phyloP scores from a whole-genome alignment of 2,888 invertebrate species.

The Liodrosophila aerea region DNA sequence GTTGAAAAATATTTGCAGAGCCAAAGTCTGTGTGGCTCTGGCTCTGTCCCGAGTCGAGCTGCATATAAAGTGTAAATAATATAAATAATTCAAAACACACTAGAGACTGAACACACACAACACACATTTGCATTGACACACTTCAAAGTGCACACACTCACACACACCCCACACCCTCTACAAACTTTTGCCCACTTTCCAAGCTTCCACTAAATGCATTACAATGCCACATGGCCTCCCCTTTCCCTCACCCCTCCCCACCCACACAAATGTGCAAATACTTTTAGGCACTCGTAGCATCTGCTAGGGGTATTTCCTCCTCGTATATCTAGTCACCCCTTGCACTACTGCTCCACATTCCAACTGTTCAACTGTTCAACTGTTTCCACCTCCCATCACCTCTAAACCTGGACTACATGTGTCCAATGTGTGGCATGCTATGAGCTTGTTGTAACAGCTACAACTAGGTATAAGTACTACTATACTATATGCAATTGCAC shows the following conservation, averaged over 20 bases:
- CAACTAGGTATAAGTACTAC: too few relatives aligned
- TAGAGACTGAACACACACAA: slow-evolving; percentile 44
- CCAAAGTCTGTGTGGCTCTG: slow-evolving; percentile 35
- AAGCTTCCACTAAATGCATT: slow-evolving; percentile 67
- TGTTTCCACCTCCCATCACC: too few relatives aligned
- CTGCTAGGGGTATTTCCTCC: slow-evolving; percentile 6
- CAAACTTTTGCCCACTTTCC: slow-evolving; percentile 15
- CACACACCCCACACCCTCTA: background rate
- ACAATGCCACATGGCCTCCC: slow-evolving; percentile 54
- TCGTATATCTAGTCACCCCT: slow-evolving; percentile 25
- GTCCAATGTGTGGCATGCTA: slow-evolving; percentile 55
- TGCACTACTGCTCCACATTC: slow-evolving; percentile 62
- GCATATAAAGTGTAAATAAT: slow-evolving; percentile 74
- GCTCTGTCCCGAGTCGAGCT: slow-evolving; percentile 26
- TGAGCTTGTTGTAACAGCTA: slow-evolving; percentile 25
- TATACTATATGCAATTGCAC: slow-evolving; percentile 49
- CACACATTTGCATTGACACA: slow-evolving; percentile 74
- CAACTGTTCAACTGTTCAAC: slow-evolving; percentile 9
- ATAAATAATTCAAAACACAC: slow-evolving; percentile 73
- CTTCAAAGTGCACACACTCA: slow-evolving; percentile 49
- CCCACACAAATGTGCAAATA: slow-evolving; percentile 54
- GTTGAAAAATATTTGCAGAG: slow-evolving; percentile 29
- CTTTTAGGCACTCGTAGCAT: slow-evolving; percentile 47
- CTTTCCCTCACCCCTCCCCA: slow-evolving; percentile 1
- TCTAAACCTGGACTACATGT: slow-evolving; percentile 50